Evolutionary conservation across 2,113 vertebrate species (phyloP).

Genomic region (Scalopus aquaticus): DNA sequence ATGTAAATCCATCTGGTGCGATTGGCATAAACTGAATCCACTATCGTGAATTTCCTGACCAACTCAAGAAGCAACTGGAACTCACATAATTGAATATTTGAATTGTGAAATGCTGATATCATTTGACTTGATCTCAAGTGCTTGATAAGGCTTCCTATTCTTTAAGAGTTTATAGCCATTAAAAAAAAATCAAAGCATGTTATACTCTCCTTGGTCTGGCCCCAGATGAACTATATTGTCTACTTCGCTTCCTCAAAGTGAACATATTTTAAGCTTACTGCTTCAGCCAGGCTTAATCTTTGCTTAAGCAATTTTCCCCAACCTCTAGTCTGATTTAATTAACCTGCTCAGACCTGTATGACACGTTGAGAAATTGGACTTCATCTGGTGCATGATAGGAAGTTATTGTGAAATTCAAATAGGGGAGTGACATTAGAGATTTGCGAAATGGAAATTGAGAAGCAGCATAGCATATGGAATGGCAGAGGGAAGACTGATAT

Average conservation of each 20-base stretch:
- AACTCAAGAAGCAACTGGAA: neutral
- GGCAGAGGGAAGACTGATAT: neutral
- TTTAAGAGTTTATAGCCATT: neutral
- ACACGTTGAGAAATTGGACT: neutral
- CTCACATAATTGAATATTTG: neutral
- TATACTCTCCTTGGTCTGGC: neutral
- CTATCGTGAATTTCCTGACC: neutral
- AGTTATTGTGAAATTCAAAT: constrained; percentile 2
- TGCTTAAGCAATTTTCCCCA: neutral
- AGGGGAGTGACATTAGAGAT: neutral
- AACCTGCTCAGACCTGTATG: neutral
- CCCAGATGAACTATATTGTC: neutral
- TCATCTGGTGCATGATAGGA: neutral
- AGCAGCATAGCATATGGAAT: neutral
- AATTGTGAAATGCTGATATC: neutral
- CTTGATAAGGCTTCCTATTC: neutral
- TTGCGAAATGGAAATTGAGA: neutral
- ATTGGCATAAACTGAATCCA: neutral
- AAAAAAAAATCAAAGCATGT: neutral
- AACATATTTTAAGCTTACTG: neutral
- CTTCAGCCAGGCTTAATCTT: neutral
- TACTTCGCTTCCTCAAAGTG: neutral
- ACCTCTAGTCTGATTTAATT: neutral
- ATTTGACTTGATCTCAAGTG: neutral
- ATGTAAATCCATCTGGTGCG: neutral